A percentile compares a stretch with the other conserved stretches of the same genome.
Evolutionary conservation across 2,113 vertebrate species (phyloP).

Genomic region (Elanoides forficatus): DNA sequence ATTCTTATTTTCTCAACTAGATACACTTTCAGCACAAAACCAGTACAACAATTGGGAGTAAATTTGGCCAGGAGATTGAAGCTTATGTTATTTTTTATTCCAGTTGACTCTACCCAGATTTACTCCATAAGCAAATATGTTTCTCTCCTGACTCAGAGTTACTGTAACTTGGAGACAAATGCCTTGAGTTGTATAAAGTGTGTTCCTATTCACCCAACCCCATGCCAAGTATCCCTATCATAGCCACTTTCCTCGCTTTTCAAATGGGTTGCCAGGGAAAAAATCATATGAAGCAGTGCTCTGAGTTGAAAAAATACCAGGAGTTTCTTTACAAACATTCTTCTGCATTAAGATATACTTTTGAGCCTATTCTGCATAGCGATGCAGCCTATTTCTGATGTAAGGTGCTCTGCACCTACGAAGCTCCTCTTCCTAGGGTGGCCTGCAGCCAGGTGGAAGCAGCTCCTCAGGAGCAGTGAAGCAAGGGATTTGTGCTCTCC

Average conservation of each 20-base stretch:
- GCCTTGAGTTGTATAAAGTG: not conserved
- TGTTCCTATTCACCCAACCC: not conserved
- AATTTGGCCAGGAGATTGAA: not conserved
- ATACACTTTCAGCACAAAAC: not conserved
- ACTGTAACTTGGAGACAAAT: not conserved
- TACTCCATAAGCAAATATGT: not conserved
- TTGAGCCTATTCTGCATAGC: not conserved
- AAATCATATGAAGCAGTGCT: not conserved
- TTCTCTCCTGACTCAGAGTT: not conserved
- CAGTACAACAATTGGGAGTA: not conserved
- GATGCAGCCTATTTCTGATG: not conserved
- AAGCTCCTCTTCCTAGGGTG: not conserved
- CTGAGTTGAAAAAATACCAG: not conserved
- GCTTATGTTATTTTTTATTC: not conserved
- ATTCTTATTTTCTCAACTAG: not conserved
- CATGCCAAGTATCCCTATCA: not conserved
- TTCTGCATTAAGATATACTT: not conserved
- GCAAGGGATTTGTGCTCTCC: not conserved
- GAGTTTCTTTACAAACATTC: not conserved
- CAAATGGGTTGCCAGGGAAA: not conserved
- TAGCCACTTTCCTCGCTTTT: not conserved
- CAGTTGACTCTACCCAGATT: not conserved
- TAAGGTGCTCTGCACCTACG: not conserved
- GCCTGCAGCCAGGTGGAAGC: not conserved
- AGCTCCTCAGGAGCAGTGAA: not conserved